A percentile compares a stretch with the other conserved stretches of the same genome.
Evolutionary conservation across 2,113 vertebrate species (phyloP).

Genomic region (Conger conger): DNA sequence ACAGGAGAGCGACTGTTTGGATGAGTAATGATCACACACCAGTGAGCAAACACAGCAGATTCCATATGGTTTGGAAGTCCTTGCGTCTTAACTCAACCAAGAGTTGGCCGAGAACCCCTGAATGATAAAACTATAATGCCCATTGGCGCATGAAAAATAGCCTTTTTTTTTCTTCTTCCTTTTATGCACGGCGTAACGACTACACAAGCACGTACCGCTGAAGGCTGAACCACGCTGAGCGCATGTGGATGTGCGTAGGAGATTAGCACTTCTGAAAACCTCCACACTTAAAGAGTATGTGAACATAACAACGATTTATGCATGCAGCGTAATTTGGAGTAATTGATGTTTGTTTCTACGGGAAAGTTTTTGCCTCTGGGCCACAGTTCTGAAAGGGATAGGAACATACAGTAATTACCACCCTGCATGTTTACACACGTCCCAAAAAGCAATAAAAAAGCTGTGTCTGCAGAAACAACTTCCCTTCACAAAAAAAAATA

Average conservation of each 20-base stretch:
- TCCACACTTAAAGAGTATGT: neutral
- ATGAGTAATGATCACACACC: neutral
- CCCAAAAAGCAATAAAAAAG: neutral
- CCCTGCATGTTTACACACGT: neutral
- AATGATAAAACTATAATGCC: neutral
- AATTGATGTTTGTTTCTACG: slow-evolving; percentile 3
- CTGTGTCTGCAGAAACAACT: neutral
- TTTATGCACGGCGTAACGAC: neutral
- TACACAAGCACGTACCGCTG: neutral
- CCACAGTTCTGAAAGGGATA: slow-evolving; percentile 22
- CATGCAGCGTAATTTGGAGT: neutral
- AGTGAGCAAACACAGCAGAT: neutral
- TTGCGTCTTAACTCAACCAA: too few relatives aligned
- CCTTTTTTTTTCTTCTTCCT: neutral
- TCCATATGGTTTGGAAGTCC: too few relatives aligned
- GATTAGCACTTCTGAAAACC: neutral
- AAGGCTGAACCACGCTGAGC: neutral
- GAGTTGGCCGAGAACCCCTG: too few relatives aligned
- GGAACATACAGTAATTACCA: neutral
- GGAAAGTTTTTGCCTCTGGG: neutral
- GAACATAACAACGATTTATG: slow-evolving; percentile 12
- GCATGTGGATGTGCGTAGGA: neutral
- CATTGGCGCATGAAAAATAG: neutral
- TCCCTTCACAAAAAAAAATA: too few relatives aligned
- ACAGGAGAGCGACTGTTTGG: neutral